Evolutionary conservation across 1,140 invertebrate genomes (phyloP), one percentile per base, ranked within the genome.

Genomic region (Metopolophium dirhodum): DNA sequence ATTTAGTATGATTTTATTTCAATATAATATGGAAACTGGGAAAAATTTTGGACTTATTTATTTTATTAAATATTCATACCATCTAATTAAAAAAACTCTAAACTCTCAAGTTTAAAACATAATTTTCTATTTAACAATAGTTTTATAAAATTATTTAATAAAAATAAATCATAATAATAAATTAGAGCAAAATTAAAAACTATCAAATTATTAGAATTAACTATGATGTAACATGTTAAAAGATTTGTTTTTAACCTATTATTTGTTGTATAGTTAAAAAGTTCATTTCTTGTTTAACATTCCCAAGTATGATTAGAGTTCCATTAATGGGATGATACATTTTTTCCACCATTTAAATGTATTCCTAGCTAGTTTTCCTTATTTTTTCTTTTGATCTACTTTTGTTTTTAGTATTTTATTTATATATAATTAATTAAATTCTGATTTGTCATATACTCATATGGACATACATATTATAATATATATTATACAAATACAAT

Each of bases 301-400:
- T 57, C 88, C 51, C 51, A 57, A 41, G n/a, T 57, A 54, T 54
- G n/a, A 89, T 89, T 57, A 57, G 88, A 57, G 35, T 89, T 89
- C 30, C n/a, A 88, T n/a, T n/a, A n/a, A 45, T 85, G 82, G 41
- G 30, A 35, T 51, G 0, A 54, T 54, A 4, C 26, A 51, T 54
- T 23, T 51, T 88, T 89, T 26, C 7, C 30, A 7, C n/a, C 1
- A 77, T 77, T 77, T n/a, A n/a, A 68, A 77, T 0, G n/a, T 37
- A 57, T 88, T 89, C 35, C 37, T 88, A 20, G 22, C 37, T 89
- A 37, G 35, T 57, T 89, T 54, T 89, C 49, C 45, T 87, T 87
- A 22, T 30, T 87, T 49, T 35, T 47, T n/a, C 37, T 85, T 85
- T 85, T 4, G 9, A 45, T 45, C 41, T 85, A 41, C 37, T 41